phyloP scores from a whole-genome alignment of 1,140 invertebrate species.

The Elymnias hypermnestra region DNA sequence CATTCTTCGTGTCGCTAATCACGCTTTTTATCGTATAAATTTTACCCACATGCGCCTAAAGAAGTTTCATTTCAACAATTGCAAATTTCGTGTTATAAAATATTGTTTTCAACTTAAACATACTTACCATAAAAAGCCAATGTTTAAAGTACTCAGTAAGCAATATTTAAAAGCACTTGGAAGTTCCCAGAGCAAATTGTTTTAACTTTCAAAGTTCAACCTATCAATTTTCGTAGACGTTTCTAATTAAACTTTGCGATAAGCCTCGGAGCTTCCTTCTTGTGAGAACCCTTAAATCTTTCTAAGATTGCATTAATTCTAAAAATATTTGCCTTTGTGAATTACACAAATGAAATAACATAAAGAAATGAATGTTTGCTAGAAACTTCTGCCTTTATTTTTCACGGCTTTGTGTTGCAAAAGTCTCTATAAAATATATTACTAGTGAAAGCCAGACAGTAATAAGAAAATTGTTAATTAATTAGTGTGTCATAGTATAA shows the following conservation, averaged over 20 bases:
- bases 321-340: not conserved
- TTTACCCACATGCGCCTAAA: too few species aligned
- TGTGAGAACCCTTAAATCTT: constrained; percentile 18
- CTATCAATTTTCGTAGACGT: constrained; percentile 60
- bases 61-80: too few species aligned
- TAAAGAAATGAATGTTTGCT: too few species aligned
- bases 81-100: too few species aligned
- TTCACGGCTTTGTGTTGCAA: too few species aligned
- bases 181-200: constrained; percentile 39
- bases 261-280: constrained; percentile 27
- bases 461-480: constrained; percentile 5
- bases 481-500: constrained; percentile 11
- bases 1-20: too few species aligned
- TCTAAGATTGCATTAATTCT: constrained; percentile 6
- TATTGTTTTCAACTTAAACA: too few species aligned
- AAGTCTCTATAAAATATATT: too few species aligned
- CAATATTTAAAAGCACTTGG: constrained; percentile 10
- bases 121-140: too few species aligned
- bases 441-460: too few species aligned
- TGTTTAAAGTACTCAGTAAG: constrained; percentile 7
- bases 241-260: constrained; percentile 64
- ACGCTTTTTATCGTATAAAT: too few species aligned
- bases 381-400: not conserved
- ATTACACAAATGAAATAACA: not conserved
- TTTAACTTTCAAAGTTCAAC: constrained; percentile 49